Base-by-base conservation (phyloP, 2,888 invertebrate genomes). In the Caenorhabditis wallacei region DNA sequence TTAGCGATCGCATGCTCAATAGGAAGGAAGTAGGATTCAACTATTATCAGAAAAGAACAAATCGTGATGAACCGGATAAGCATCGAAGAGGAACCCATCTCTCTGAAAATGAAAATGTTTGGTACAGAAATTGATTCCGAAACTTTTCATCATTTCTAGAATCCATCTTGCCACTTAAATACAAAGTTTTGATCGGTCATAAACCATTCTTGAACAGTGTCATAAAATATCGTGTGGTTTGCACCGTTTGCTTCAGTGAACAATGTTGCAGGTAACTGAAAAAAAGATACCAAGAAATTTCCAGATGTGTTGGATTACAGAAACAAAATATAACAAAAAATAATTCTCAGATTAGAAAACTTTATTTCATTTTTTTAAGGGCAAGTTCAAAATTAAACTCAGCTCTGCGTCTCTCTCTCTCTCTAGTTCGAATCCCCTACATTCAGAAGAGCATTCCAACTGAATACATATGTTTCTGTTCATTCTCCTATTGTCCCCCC, bases 381-480 rank as follows among this genome's bases (percentile, higher is more conserved):
- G n/a, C n/a, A n/a, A n/a, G n/a, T n/a, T n/a, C n/a, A n/a, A n/a
- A n/a, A 30, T 30, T 30, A 30, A 30, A 30, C 8, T 10, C 35
- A 35, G 10, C 10, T 16, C 11, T 40, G 10, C 40, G 2, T 40
- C 40, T 10, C 16, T 40, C 11, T 40, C 40, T 40, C 16, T 40
- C 11, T 40, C 40, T 40, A 10, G 11, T 8, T 40, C 40, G 5
- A 16, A 35, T 40, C 13, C 57, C 35, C 35, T 24, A 0, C 22
- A 16, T 57, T 35, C 57, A 13, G 7, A 59, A 40, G 51, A 26
- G 30, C 43, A 64, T 64, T 40, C 18, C 13, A 16, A 53, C 53
- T 8, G 53, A 53, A 53, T 57, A 68, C 76, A 76, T 76, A 43
- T 76, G 76, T 76, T 76, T 76, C 76, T 76, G 76, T 76, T 76